phyloP scores from a whole-genome alignment of 2,888 invertebrate species.

The Caenorhabditis zanzibari region DNA sequence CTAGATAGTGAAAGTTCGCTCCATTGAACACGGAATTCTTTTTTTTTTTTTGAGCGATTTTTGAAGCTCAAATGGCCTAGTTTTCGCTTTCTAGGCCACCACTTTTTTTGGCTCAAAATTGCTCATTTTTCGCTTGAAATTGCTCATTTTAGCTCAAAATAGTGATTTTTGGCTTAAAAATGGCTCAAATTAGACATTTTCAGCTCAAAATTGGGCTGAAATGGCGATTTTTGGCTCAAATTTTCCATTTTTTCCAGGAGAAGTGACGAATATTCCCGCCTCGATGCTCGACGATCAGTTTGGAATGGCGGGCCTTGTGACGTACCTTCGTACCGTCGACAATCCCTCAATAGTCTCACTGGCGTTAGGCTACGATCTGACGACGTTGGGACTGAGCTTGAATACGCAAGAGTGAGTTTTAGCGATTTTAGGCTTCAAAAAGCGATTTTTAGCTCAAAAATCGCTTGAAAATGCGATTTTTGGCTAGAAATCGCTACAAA shows the following conservation, averaged over 20 bases:
- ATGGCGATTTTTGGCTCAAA: no score
- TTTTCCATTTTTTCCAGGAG: constrained; percentile 87
- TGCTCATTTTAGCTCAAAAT: no score
- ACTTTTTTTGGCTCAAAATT: no score
- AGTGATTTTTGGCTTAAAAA: no score
- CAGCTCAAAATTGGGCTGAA: no score
- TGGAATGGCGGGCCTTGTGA: constrained; percentile 98
- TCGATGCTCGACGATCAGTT: constrained; percentile 99
- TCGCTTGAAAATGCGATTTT: background rate
- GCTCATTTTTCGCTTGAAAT: no score
- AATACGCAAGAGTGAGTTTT: constrained; percentile 92
- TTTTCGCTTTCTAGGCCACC: background rate
- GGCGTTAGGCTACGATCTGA: constrained; percentile 97
- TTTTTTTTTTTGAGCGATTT: background rate
- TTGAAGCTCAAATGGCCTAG: background rate
- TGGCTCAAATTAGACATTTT: no score
- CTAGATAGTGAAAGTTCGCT: no score
- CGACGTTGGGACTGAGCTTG: constrained; percentile 97
- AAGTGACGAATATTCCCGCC: constrained; percentile 97
- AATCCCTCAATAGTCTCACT: constrained; percentile 96
- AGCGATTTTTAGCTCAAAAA: no score
- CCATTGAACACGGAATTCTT: no score
- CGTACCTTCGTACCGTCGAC: constrained; percentile 98
- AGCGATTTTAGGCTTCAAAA: no score
- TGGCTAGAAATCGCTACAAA: no score